Conservation (phyloP, 2,888 invertebrate genomes). For the Drosophila meridiana region DNA sequence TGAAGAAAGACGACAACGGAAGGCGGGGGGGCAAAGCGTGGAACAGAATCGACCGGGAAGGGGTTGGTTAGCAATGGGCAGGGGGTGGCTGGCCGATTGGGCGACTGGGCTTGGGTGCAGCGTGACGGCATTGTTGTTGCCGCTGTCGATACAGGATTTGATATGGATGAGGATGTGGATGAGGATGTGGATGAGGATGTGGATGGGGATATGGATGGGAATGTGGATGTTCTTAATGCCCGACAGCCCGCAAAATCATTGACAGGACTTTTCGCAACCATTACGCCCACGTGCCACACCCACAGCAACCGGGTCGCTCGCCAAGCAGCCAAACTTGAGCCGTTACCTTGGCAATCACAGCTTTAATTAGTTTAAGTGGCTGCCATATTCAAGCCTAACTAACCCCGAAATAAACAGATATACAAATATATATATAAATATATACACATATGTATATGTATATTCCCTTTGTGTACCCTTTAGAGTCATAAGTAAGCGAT, state of each 20-base stretch:
- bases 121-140: background rate
- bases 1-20: background rate
- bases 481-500: slow-evolving; percentile 3
- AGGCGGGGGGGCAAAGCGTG: background rate
- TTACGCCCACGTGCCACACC: slow-evolving; percentile 34
- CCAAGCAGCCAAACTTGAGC: slow-evolving; percentile 1
- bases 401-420: slow-evolving; percentile 4
- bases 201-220: slow-evolving; percentile 3
- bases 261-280: slow-evolving; percentile 47
- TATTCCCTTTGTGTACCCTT: background rate
- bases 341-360: slow-evolving; percentile 33
- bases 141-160: slow-evolving; percentile 23
- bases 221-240: slow-evolving; percentile 43
- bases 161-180: slow-evolving; percentile 11
- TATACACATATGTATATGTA: background rate
- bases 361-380: slow-evolving; percentile 71
- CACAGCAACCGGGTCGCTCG: background rate
- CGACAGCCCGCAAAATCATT: slow-evolving; percentile 62
- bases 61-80: background rate
- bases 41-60: background rate
- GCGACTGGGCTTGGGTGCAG: background rate
- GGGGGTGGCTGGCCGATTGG: background rate
- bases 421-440: background rate
- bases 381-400: slow-evolving; percentile 18
- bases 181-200: background rate